Conservation (phyloP, 2,113 vertebrate species). For the Syrrhaptes paradoxus region DNA sequence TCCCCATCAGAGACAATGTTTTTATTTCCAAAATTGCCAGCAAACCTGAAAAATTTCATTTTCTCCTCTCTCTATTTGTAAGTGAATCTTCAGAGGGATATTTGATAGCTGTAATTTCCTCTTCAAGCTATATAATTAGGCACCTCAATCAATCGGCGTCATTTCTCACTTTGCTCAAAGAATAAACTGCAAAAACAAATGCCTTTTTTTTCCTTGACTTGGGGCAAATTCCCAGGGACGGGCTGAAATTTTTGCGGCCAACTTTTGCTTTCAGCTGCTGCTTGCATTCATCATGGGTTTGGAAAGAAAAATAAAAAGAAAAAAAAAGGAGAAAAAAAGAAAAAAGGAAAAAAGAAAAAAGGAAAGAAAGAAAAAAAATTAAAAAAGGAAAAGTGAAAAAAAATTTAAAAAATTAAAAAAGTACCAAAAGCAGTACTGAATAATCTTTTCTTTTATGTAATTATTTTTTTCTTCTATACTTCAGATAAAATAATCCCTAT, state of each 20-base stretch:
- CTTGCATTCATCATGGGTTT: rapidly evolving
- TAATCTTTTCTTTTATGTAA: no score
- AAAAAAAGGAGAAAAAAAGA: no score
- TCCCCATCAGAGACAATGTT: conserved; percentile 37
- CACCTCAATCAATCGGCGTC: conserved; percentile 50
- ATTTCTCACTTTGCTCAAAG: background rate
- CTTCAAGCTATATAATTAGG: conserved; percentile 56
- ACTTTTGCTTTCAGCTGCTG: background rate
- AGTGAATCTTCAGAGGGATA: conserved; percentile 51
- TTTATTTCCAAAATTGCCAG: conserved; percentile 58
- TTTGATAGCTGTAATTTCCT: conserved; percentile 66
- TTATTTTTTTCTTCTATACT: background rate
- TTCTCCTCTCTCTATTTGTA: conserved; percentile 3
- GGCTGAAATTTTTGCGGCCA: background rate
- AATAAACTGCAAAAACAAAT: conserved; percentile 31
- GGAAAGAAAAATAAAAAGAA: background rate
- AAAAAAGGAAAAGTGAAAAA: background rate
- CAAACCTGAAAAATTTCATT: conserved; percentile 44
- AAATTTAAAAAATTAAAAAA: no score
- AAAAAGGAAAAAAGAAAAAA: background rate
- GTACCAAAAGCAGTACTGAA: background rate
- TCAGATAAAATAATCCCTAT: background rate
- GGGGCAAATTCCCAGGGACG: background rate
- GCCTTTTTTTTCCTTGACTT: background rate
- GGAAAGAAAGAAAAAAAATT: no score